A percentile compares a stretch with the other conserved stretches of the same genome.
Evolutionary conservation across 2,113 vertebrate species (phyloP).

Genomic region (Apteryx owenii): DNA sequence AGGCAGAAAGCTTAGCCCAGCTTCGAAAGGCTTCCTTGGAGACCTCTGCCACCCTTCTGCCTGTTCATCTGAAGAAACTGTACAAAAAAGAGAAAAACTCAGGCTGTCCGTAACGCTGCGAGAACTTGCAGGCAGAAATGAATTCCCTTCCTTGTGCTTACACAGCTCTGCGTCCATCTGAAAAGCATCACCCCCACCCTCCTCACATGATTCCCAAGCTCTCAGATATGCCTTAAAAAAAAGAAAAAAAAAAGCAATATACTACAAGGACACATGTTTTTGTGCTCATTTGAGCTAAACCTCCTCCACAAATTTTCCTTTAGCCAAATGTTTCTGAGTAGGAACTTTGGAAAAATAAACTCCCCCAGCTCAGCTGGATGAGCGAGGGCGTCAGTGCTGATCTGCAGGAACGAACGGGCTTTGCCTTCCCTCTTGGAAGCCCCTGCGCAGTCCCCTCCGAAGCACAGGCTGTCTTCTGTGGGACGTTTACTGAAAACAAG

Average conservation of each 20-base stretch:
- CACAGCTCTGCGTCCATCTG: background rate
- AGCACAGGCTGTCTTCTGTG: background rate
- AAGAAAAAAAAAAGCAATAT: background rate
- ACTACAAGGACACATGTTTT: constrained; percentile 59
- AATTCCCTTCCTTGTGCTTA: background rate
- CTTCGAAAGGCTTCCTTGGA: background rate
- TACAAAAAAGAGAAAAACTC: background rate
- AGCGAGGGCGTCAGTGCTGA: background rate
- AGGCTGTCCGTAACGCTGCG: background rate
- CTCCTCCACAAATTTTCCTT: constrained; percentile 62
- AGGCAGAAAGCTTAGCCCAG: background rate
- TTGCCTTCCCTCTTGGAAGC: background rate
- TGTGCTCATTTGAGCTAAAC: constrained; percentile 54
- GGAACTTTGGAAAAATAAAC: constrained; percentile 68
- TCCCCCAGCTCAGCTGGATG: background rate
- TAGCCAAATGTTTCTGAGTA: constrained; percentile 71
- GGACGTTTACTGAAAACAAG: constrained; percentile 35
- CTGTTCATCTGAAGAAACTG: background rate
- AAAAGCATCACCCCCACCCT: constrained; percentile 17
- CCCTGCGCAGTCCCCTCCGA: background rate
- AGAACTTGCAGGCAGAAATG: background rate
- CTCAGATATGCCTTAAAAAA: background rate
- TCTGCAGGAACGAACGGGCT: background rate
- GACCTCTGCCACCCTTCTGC: background rate
- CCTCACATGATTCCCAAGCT: constrained; percentile 25